Evolutionary conservation across 2,797 vertebrate genomes (phyloP).

Genomic region (Xyrichtys novacula): DNA sequence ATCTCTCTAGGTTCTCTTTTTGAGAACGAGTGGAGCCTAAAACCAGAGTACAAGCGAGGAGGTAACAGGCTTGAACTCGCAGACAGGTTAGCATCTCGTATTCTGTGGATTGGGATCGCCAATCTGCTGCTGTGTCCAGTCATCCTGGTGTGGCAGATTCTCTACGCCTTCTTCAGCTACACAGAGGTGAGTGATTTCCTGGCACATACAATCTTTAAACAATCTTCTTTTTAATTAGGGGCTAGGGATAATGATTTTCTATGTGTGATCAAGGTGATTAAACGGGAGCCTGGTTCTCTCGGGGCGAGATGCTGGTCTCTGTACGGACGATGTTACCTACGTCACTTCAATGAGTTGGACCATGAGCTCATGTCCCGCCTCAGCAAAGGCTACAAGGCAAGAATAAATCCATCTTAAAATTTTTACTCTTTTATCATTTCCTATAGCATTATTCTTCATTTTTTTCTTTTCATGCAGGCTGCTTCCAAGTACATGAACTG

Average conservation of each 20-base stretch:
- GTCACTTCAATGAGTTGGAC: constrained; percentile 98
- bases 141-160: constrained; percentile 99
- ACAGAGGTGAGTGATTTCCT: constrained; percentile 83
- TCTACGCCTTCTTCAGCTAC: constrained; percentile 99
- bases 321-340: constrained; percentile 96
- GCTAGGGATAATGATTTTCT: background rate
- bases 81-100: constrained; percentile 93
- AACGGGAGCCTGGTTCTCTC: constrained; percentile 96
- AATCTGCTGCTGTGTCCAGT: constrained; percentile 97
- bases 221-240: background rate
- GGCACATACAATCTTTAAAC: too few species aligned
- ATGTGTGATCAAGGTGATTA: constrained; percentile 85
- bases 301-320: constrained; percentile 98
- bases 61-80: constrained; percentile 95
- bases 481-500: constrained; percentile 99
- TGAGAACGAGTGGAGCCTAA: constrained; percentile 98
- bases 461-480: constrained; percentile 71
- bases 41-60: constrained; percentile 94
- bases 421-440: background rate
- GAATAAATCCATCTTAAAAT: constrained; percentile 1
- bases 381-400: constrained; percentile 94
- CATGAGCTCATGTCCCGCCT: constrained; percentile 97
- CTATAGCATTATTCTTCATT: background rate
- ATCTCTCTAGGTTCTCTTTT: constrained; percentile 90
- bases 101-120: constrained; percentile 97